These are phyloP conservation scores for Rhinichthys osculus DNA, from an alignment of 2,797 vertebrate species.

Conservation along the genomic window DNA sequence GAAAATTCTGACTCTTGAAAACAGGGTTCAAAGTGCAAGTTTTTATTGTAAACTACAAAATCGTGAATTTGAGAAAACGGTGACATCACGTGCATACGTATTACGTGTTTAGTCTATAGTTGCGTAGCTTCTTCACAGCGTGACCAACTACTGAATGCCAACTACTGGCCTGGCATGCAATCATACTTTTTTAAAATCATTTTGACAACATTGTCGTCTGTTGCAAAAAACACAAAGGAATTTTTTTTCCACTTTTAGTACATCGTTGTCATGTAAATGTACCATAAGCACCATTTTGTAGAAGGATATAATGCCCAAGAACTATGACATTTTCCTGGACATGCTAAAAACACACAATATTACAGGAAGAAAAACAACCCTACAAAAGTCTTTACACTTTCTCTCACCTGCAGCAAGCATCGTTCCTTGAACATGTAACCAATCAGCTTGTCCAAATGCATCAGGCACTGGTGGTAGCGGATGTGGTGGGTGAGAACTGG, in stretches of 20 bases:
- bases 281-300: neutral
- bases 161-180: too few relatives aligned
- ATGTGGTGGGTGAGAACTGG: slow-evolving; percentile 97
- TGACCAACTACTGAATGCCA: too few relatives aligned
- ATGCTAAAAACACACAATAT: neutral
- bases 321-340: neutral
- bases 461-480: slow-evolving; percentile 97
- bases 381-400: neutral
- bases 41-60: too few relatives aligned
- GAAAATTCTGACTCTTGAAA: too few relatives aligned
- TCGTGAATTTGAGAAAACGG: too few relatives aligned
- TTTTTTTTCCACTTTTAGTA: neutral
- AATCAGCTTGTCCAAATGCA: slow-evolving; percentile 95
- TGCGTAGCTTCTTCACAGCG: too few relatives aligned
- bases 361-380: neutral
- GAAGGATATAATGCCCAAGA: neutral
- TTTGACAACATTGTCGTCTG: too few relatives aligned
- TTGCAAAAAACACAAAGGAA: too few relatives aligned
- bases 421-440: slow-evolving; percentile 95
- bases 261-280: neutral
- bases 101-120: too few relatives aligned
- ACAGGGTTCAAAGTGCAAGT: too few relatives aligned
- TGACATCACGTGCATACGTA: too few relatives aligned
- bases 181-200: too few relatives aligned
- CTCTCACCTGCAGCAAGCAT: slow-evolving; percentile 91